phyloP scores from a whole-genome alignment of 2,113 vertebrate genomes.

The Melanerpes formicivorus region DNA sequence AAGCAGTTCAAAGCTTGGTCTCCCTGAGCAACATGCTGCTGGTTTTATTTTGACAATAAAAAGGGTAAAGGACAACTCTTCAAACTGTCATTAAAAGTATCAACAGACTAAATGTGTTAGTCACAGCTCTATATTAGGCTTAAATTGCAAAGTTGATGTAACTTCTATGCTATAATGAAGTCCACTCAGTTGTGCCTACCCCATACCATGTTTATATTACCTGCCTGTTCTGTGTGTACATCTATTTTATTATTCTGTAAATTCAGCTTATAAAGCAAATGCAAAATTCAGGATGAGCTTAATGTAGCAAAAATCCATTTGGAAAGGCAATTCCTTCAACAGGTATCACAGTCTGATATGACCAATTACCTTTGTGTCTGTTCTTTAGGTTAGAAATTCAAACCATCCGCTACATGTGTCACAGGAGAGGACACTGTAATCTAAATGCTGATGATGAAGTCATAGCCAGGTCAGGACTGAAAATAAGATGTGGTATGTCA shows the following conservation, averaged over 20 bases:
- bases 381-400: neutral
- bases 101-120: neutral
- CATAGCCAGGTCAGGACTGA: neutral
- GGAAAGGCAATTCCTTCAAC: neutral
- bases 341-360: neutral
- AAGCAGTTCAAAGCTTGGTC: neutral
- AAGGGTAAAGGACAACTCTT: neutral
- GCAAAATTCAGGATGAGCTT: neutral
- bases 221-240: neutral
- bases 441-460: conserved; percentile 4
- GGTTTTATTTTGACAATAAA: neutral
- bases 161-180: neutral
- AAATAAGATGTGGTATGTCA: neutral
- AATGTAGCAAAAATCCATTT: neutral
- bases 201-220: neutral
- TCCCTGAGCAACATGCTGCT: neutral
- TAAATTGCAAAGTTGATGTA: neutral
- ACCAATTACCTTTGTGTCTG: neutral
- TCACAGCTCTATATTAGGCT: neutral
- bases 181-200: neutral
- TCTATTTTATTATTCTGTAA: neutral
- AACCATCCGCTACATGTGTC: neutral
- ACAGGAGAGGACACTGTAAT: neutral
- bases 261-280: neutral
- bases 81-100: neutral